These are phyloP conservation scores for Cepaea hortensis DNA, from an alignment of 2,888 invertebrate species.

Conservation along the genomic window DNA sequence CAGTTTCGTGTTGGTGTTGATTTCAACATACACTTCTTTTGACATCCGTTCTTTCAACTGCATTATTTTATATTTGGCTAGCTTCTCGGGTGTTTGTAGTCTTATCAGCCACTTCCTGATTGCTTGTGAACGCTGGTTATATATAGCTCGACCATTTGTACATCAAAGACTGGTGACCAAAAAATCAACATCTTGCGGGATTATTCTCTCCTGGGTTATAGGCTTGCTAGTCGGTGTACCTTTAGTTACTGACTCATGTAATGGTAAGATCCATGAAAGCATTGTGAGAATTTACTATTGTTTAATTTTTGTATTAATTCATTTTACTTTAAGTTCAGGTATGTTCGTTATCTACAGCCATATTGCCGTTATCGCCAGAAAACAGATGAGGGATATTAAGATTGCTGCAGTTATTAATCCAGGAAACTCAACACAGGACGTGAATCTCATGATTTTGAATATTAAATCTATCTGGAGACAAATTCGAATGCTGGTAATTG, in stretches of 20 bases:
- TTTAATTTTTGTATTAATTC: neutral
- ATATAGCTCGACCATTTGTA: slow-evolving; percentile 18
- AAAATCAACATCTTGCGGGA: neutral
- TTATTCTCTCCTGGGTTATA: neutral
- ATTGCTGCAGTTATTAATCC: neutral
- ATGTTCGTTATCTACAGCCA: neutral
- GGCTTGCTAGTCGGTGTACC: neutral
- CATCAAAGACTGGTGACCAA: slow-evolving; percentile 5
- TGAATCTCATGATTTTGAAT: neutral
- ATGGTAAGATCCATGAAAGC: neutral
- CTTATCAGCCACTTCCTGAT: neutral
- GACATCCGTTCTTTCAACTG: neutral
- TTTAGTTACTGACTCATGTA: neutral
- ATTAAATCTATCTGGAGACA: slow-evolving; percentile 10
- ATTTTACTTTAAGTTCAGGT: neutral
- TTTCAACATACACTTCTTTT: neutral
- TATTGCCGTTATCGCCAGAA: neutral
- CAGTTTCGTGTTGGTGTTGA: neutral
- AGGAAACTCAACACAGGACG: neutral
- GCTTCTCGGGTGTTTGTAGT: neutral
- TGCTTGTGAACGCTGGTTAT: slow-evolving; percentile 6
- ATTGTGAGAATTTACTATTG: neutral
- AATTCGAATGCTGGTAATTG: slow-evolving; percentile 7
- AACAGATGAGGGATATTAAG: neutral
- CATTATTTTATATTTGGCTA: neutral